These are phyloP conservation scores for Cisticola juncidis DNA, from an alignment of 2,113 vertebrate species.

Conservation along the genomic window DNA sequence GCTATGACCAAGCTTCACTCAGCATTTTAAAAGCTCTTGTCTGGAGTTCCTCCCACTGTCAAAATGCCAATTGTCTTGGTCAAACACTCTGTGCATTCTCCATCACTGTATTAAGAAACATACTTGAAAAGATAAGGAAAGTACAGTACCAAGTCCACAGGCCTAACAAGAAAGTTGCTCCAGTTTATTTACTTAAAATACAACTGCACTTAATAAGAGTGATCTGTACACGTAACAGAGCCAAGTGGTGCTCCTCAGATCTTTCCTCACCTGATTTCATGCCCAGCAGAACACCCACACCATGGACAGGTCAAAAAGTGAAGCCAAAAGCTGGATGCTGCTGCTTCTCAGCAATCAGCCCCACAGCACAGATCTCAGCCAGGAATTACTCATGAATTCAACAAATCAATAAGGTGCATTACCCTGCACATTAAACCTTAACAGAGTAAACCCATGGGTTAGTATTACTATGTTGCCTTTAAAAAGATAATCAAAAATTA, in stretches of 20 bases:
- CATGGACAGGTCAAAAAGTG: neutral
- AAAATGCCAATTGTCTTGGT: neutral
- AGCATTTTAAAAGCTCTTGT: neutral
- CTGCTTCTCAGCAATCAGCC: neutral
- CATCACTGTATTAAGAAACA: neutral
- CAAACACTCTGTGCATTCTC: neutral
- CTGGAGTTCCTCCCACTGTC: neutral
- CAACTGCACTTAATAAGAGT: neutral
- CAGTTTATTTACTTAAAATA: neutral
- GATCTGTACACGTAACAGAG: neutral
- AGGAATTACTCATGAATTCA: neutral
- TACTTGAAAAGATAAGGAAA: neutral
- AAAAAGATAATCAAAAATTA: neutral
- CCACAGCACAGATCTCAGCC: neutral
- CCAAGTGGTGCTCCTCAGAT: neutral
- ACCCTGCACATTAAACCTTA: neutral
- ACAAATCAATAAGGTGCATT: neutral
- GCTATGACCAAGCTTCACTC: neutral
- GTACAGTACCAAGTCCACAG: neutral
- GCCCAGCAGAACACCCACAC: neutral
- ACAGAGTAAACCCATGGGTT: neutral
- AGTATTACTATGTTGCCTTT: neutral
- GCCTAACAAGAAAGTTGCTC: neutral
- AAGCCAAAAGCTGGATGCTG: neutral
- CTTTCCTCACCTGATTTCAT: neutral